These are phyloP conservation scores for Meda fulgida DNA, from an alignment of 2,797 vertebrate species.

Conservation along the genomic window DNA sequence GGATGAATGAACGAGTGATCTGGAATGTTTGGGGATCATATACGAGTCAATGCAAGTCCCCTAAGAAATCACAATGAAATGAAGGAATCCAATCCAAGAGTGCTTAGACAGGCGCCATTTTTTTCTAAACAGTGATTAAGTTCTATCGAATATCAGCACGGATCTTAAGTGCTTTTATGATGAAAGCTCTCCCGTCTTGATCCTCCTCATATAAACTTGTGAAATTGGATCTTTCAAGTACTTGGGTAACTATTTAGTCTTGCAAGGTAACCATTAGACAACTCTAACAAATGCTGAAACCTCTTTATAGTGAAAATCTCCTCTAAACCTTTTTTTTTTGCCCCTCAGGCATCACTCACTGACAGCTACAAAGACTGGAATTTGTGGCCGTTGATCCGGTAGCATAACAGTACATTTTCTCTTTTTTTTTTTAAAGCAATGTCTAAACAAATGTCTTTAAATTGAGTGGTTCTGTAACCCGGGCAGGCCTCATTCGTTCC, in stretches of 20 bases:
- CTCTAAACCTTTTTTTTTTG: conserved; percentile 47
- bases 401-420: conserved; percentile 54
- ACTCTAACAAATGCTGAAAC: conserved; percentile 63
- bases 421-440: conserved; percentile 29
- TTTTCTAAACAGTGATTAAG: conserved; percentile 74
- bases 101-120: conserved; percentile 70
- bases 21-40: conserved; percentile 52
- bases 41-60: conserved; percentile 45
- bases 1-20: conserved; percentile 63
- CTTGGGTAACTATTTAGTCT: conserved; percentile 56
- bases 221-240: conserved; percentile 70
- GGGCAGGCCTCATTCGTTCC: conserved; percentile 52
- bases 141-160: conserved; percentile 73
- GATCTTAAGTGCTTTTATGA: conserved; percentile 71
- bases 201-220: conserved; percentile 48
- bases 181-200: conserved; percentile 64
- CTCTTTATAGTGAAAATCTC: conserved; percentile 32
- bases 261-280: conserved; percentile 76
- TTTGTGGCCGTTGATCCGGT: conserved; percentile 49
- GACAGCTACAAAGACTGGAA: conserved; percentile 58
- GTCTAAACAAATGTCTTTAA: conserved; percentile 70
- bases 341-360: conserved; percentile 39
- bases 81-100: conserved; percentile 60
- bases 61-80: conserved; percentile 30
- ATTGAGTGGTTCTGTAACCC: conserved; percentile 63